phyloP scores from a whole-genome alignment of 2,113 vertebrate species.

The Asarcornis scutulata region DNA sequence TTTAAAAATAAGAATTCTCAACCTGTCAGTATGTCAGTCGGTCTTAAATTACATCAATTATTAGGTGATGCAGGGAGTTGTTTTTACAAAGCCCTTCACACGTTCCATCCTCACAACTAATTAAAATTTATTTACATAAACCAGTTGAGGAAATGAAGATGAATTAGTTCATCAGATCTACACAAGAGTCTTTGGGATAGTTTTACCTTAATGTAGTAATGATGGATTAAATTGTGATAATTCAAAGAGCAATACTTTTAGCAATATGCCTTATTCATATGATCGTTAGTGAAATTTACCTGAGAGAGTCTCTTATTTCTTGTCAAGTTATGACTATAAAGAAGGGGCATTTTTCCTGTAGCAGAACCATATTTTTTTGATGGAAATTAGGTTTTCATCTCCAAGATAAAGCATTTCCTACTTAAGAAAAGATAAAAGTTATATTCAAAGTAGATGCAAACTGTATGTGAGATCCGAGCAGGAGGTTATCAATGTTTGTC shows the following conservation, averaged over 20 bases:
- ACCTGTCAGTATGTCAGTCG: neutral
- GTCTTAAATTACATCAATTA: neutral
- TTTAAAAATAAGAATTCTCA: neutral
- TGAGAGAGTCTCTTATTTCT: neutral
- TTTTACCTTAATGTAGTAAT: neutral
- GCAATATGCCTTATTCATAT: neutral
- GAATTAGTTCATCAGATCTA: neutral
- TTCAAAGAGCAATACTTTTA: neutral
- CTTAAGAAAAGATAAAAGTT: neutral
- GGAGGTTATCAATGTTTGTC: constrained; percentile 64
- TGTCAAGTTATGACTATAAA: constrained; percentile 24
- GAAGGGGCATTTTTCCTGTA: constrained; percentile 25
- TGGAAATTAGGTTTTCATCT: neutral
- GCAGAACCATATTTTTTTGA: neutral
- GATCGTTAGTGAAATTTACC: neutral
- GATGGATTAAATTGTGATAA: neutral
- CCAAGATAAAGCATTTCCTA: neutral
- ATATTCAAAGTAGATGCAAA: neutral
- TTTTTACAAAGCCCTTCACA: neutral
- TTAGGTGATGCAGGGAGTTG: neutral
- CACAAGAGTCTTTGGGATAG: neutral
- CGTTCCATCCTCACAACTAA: constrained; percentile 51
- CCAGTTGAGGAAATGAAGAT: neutral
- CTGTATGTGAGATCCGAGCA: neutral
- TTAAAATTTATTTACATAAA: neutral